These are phyloP conservation scores for Allophyes oxyacanthae DNA, from an alignment of 2,888 invertebrate species.

Conservation along the genomic window DNA sequence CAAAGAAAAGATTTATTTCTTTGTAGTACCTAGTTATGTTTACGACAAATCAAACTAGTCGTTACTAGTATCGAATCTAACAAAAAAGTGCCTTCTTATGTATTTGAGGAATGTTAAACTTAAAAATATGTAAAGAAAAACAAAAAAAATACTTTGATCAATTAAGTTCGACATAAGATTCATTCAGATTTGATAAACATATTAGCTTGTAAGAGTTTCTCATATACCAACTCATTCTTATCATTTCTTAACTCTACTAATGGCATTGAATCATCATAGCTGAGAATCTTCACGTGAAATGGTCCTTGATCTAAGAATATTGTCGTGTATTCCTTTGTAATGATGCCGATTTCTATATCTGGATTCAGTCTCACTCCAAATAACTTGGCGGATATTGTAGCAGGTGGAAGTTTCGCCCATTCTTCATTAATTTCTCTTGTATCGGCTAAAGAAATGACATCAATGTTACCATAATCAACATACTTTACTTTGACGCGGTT, in stretches of 20 bases:
- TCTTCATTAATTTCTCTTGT: constrained; percentile 85
- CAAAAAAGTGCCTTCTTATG: no score
- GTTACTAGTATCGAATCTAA: no score
- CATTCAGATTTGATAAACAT: constrained; percentile 44
- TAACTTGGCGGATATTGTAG: constrained; percentile 84
- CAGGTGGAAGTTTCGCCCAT: constrained; percentile 86
- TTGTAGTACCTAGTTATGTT: no score
- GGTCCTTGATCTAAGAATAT: constrained; percentile 75
- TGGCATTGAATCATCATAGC: constrained; percentile 58
- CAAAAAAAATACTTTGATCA: background rate
- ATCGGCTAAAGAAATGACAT: constrained; percentile 80
- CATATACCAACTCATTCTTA: constrained; percentile 68
- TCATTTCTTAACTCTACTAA: constrained; percentile 74
- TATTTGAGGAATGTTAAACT: no score
- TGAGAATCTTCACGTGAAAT: constrained; percentile 72
- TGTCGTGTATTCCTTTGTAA: constrained; percentile 69
- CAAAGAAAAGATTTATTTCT: no score
- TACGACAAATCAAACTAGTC: no score
- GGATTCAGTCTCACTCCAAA: constrained; percentile 75
- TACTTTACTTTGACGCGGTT: constrained; percentile 90
- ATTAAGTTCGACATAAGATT: constrained; percentile 10
- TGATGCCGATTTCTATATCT: constrained; percentile 64
- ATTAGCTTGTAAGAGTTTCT: constrained; percentile 69
- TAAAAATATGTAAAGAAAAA: constrained; percentile 1
- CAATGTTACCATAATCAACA: constrained; percentile 93